Conservation (phyloP, 1,140 invertebrate genomes). For the Platyura marginata region DNA sequence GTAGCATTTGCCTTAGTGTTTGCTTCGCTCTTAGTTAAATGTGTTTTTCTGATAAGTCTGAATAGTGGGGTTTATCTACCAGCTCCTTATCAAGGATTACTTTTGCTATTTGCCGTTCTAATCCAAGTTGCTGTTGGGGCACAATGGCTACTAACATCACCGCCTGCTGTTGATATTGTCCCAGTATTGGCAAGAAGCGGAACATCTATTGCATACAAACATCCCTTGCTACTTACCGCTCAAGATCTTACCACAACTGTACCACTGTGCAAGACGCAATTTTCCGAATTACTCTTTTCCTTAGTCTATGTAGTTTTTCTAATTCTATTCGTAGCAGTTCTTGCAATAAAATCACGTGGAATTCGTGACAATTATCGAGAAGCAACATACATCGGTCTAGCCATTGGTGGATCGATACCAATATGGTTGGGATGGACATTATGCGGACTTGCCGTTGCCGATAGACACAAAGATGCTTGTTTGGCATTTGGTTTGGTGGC, state of each 20-base stretch:
- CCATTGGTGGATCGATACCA: constrained; percentile 62
- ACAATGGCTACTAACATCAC: constrained; percentile 65
- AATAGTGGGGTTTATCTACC: constrained; percentile 85
- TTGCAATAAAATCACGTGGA: constrained; percentile 66
- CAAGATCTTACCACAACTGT: constrained; percentile 21
- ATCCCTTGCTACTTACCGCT: constrained; percentile 22
- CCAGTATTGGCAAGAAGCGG: constrained; percentile 10
- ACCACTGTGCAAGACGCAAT: constrained; percentile 39
- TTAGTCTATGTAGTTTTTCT: constrained; percentile 67
- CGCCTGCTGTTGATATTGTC: constrained; percentile 37
- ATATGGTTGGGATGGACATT: constrained; percentile 73
- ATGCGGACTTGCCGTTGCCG: constrained; percentile 51
- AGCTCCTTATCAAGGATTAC: constrained; percentile 73
- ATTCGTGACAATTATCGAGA: constrained; percentile 88
- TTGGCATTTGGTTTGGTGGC: constrained; percentile 70
- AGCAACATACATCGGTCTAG: constrained; percentile 40
- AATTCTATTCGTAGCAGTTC: constrained; percentile 61
- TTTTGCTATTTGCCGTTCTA: constrained; percentile 75
- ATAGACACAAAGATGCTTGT: constrained; percentile 66
- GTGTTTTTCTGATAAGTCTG: constrained; percentile 79
- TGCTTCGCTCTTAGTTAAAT: constrained; percentile 80
- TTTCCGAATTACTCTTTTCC: constrained; percentile 53
- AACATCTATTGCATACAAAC: constrained; percentile 14
- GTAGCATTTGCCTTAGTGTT: constrained; percentile 79
- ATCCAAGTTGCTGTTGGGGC: constrained; percentile 77